These are phyloP conservation scores for Esox niger DNA, from an alignment of 2,113 vertebrate genomes.

Conservation along the genomic window DNA sequence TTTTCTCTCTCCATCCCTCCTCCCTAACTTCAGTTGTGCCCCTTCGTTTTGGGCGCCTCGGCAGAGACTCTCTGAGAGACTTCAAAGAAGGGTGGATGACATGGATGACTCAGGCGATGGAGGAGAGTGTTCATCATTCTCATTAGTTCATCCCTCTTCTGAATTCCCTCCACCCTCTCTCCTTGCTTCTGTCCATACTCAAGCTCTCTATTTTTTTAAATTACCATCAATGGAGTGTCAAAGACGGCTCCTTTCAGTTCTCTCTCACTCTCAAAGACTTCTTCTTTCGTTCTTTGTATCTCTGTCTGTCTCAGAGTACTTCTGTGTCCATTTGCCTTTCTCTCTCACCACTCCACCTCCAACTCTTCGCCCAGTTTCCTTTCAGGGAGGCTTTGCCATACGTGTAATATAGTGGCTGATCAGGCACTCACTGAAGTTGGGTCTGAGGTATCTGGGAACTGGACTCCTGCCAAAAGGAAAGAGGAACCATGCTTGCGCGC, in stretches of 20 bases:
- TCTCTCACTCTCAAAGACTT: not conserved
- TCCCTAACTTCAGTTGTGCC: constrained; percentile 44
- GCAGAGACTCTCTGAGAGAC: constrained; percentile 40
- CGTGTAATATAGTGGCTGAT: constrained; percentile 52
- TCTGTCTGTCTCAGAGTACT: not conserved
- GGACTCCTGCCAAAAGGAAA: constrained; percentile 57
- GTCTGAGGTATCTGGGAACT: constrained; percentile 36
- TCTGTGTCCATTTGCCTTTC: not conserved
- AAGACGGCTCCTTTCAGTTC: not conserved
- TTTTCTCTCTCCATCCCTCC: too few species aligned
- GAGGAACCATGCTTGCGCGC: not conserved
- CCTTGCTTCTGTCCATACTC: not conserved
- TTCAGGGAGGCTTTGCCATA: too few species aligned
- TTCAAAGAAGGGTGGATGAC: constrained; percentile 48
- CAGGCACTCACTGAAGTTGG: constrained; percentile 49
- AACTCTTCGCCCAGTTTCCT: not conserved
- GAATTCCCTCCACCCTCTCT: not conserved
- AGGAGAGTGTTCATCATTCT: constrained; percentile 51
- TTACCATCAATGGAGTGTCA: not conserved
- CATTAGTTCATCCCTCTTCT: constrained; percentile 39
- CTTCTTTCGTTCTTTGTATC: not conserved
- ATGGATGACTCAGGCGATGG: constrained; percentile 47
- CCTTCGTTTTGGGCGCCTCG: constrained; percentile 39
- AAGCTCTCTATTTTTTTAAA: not conserved
- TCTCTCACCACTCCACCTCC: not conserved